Evolutionary conservation across 2,797 vertebrate species (phyloP).

Genomic region (Ctenopoma kingsleyae): DNA sequence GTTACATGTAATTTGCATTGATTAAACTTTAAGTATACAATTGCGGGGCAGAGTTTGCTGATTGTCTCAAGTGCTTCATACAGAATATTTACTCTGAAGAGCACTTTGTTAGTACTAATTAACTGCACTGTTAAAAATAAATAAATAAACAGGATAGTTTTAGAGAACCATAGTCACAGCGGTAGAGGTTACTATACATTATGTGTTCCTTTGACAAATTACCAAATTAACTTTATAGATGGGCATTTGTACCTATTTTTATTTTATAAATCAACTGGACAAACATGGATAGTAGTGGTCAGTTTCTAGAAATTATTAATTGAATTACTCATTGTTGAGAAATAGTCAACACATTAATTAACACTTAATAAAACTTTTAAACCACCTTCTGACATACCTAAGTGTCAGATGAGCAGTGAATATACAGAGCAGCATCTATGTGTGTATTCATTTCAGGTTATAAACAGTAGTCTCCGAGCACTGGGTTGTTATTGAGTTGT

Average conservation of each 20-base stretch:
- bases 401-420: conserved; percentile 44
- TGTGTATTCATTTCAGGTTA: conserved; percentile 89
- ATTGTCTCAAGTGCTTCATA: conserved; percentile 77
- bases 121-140: conserved; percentile 68
- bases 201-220: neutral
- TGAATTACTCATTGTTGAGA: conserved; percentile 2
- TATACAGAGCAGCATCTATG: conserved; percentile 67
- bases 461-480: conserved; percentile 87
- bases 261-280: neutral
- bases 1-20: conserved; percentile 81
- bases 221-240: neutral
- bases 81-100: conserved; percentile 77
- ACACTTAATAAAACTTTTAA: conserved; percentile 28
- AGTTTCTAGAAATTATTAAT: neutral
- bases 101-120: conserved; percentile 82
- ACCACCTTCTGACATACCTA: neutral
- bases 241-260: neutral
- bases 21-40: conserved; percentile 82
- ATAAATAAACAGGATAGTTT: conserved; percentile 59
- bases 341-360: neutral
- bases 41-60: conserved; percentile 69
- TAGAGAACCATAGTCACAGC: neutral
- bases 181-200: conserved; percentile 8
- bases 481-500: conserved; percentile 92
- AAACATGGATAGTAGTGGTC: too few species aligned